phyloP scores from a whole-genome alignment of 2,113 vertebrate genomes.

The Sander vitreus region DNA sequence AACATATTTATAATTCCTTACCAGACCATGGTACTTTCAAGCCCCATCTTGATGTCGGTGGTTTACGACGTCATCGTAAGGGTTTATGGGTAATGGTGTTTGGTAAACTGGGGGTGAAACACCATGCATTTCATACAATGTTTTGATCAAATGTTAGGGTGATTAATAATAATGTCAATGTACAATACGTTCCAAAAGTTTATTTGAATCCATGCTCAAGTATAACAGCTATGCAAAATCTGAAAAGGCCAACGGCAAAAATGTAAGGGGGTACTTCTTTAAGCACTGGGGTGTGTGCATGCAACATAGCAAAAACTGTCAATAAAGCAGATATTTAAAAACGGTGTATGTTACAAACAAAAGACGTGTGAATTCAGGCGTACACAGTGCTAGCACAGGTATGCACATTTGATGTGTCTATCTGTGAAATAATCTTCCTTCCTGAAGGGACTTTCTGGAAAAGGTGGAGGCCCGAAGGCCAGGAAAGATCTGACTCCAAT shows the following conservation, averaged over 20 bases:
- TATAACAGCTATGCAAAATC: not conserved
- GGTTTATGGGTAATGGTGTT: constrained; percentile 73
- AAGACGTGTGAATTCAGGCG: not conserved
- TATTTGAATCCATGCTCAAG: not conserved
- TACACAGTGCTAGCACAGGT: not conserved
- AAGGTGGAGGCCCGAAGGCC: too few species aligned
- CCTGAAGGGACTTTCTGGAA: too few species aligned
- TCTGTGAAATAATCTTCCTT: not conserved
- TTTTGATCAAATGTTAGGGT: not conserved
- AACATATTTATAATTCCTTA: constrained; percentile 76
- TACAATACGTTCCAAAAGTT: not conserved
- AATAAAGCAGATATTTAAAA: not conserved
- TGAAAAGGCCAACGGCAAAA: too few species aligned
- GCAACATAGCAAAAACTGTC: not conserved
- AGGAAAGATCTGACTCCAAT: too few species aligned
- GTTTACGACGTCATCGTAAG: constrained; percentile 44
- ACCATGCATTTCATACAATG: not conserved
- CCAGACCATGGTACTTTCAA: constrained; percentile 95
- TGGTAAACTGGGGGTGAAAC: too few species aligned
- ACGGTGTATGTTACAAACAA: not conserved
- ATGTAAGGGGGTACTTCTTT: not conserved
- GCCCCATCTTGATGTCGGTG: constrained; percentile 86
- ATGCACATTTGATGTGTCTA: not conserved
- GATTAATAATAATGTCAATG: not conserved
- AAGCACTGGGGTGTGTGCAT: not conserved